Base-by-base conservation (phyloP, 1,140 invertebrate species). In the Anoplophora glabripennis region DNA sequence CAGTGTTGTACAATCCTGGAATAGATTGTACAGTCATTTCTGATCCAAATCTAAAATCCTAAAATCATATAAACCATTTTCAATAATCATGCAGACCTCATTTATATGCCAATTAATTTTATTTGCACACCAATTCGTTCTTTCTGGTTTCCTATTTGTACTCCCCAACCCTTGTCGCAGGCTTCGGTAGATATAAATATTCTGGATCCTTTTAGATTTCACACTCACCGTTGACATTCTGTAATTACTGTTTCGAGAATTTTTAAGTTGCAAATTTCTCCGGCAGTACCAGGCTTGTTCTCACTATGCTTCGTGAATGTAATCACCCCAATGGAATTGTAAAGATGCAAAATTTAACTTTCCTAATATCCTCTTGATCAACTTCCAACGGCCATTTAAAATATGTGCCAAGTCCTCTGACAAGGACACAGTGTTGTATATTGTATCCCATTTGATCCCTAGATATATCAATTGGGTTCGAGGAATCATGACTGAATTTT, bases 321-420 rank as follows among this genome's bases (percentile, higher is more conserved):
- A 41, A 41, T 12, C 40, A 7, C 2, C 81, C 47, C 78, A 79
- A 56, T 76, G 69, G 71, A 78, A 82, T 57, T 72, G 82, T 63
- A 78, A 62, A 80, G 80, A 66, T 72, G 79, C 78, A 62, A 78
- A 79, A 5, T 81, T 78, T 11, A 72, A 59, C 21, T 44, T 40
- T 10, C 61, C 63, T 63, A 54, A 51, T 7, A 18, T 36, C 21
- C 4, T 53, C n/a, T 18, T 44, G 4, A 3, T 5, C 17, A 28
- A 28, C 21, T 28, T 28, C 21, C 21, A 28, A 28, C 21, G 21
- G 21, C 5, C 2, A 28, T 28, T 28, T 5, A 28, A 5, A 28
- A 28, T 28, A 28, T 28, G 21, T 5, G 2, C 21, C 21, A 3
- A 3, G 3, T 28, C n/a, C 21, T 28, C 21, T 28, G 21, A 5